Evolutionary conservation across 1,140 invertebrate genomes (phyloP).

Genomic region (Neodiprion pinetum): DNA sequence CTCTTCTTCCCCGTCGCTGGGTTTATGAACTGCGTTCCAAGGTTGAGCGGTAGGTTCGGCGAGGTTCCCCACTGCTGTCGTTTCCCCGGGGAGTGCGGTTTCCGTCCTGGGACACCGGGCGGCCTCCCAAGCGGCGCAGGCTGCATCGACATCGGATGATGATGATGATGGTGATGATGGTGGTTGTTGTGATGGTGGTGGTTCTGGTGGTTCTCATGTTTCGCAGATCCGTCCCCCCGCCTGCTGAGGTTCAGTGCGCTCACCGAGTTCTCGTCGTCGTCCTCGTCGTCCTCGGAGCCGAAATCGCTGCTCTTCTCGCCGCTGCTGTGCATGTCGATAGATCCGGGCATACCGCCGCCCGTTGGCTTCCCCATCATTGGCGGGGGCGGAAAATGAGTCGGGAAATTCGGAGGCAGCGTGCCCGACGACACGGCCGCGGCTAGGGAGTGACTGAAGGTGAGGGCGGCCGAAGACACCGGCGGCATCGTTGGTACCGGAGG

Average conservation of each 20-base stretch:
- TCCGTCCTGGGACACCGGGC: conserved; percentile 68
- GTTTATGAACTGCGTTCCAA: conserved; percentile 90
- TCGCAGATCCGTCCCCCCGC: conserved; percentile 41
- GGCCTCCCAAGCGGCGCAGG: conserved; percentile 53
- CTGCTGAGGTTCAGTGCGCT: conserved; percentile 75
- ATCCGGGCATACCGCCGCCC: conserved; percentile 35
- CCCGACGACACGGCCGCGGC: conserved; percentile 54
- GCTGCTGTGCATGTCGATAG: conserved; percentile 42
- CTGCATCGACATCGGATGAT: conserved; percentile 33
- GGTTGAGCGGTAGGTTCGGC: conserved; percentile 77
- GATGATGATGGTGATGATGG: conserved; percentile 22
- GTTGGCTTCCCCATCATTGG: conserved; percentile 49
- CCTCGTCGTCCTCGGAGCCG: conserved; percentile 71
- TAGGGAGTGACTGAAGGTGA: conserved; percentile 51
- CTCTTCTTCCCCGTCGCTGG: conserved; percentile 93
- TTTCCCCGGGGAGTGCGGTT: conserved; percentile 88
- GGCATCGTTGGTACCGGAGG: conserved; percentile 52
- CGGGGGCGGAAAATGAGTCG: conserved; percentile 50
- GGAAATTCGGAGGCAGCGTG: conserved; percentile 51
- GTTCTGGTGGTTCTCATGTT: conserved; percentile 26
- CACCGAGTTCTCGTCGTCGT: conserved; percentile 69
- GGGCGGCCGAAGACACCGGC: conserved; percentile 50
- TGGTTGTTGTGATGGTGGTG: conserved; percentile 22
- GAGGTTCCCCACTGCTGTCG: conserved; percentile 84
- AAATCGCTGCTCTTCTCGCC: conserved; percentile 61